Evolutionary conservation across 2,888 invertebrate species (phyloP), one percentile per base, ranked within the genome.

Genomic region (Uropetala carovei): DNA sequence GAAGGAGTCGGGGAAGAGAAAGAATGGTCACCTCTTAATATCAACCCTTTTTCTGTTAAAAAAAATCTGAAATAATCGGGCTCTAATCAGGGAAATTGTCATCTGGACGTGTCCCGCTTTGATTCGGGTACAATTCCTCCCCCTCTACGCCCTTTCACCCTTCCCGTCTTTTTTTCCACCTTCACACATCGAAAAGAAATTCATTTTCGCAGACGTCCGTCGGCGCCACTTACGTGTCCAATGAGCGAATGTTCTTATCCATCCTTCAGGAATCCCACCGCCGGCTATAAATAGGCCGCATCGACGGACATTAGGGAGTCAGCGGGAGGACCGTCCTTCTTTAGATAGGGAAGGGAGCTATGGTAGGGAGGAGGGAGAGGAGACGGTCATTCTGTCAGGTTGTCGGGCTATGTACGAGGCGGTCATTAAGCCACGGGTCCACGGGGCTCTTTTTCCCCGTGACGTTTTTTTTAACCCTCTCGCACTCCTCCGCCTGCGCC

Each of bases 51-150:
- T 43, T 43, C 43, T 43, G 43, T 43, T 43, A 43, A 43, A 43
- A n/a, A 56, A 57, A 18, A 18, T 56, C 16, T n/a, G 56, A 43
- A 57, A 57, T 16, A 57, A 83, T 18, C 57, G 56, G 57, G 56
- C 83, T 43, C 57, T 83, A 83, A 83, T 83, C 83, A 83, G 83
- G 83, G 83, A 57, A 83, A 83, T 83, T 83, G 83, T 83, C 83
- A 83, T 57, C n/a, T 13, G 83, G 18, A 83, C 83, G 83, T 56
- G 83, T 57, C 11, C n/a, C 11, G 57, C 83, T 83, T 83, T 57
- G 83, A 43, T 83, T 83, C 57, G 43, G 43, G 43, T 5, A 43
- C 43, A 43, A 43, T 43, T 3, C n/a, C 83, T 16, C 57, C 27
- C 83, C 56, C 30, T 43, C 43, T 7, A 10, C 14, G 83, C 56